Conservation (phyloP, 1,140 invertebrate genomes). For the Drosophila ercepeae region DNA sequence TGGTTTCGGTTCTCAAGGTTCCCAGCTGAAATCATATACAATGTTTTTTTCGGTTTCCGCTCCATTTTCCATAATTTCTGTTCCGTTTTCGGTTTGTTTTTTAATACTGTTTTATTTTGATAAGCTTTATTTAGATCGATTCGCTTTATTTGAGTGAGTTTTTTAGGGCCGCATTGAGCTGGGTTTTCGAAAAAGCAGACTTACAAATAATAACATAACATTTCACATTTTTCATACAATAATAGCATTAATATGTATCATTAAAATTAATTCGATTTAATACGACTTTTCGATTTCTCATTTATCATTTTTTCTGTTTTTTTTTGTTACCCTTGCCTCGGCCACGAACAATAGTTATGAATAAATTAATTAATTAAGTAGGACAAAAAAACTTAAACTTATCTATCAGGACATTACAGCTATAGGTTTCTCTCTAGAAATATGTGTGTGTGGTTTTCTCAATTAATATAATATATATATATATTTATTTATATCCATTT, state of each 20-base stretch:
- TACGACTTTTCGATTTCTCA: constrained; percentile 1
- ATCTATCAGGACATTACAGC: constrained; percentile 39
- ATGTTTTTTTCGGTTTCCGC: background rate
- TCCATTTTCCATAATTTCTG: constrained; percentile 16
- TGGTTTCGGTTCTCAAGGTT: constrained; percentile 17
- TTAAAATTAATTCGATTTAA: constrained; percentile 44
- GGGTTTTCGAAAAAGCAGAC: constrained; percentile 49
- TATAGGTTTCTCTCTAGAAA: constrained; percentile 42
- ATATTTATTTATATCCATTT: constrained; percentile 29
- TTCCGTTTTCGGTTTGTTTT: constrained; percentile 14
- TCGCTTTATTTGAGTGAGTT: constrained; percentile 58
- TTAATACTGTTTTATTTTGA: constrained; percentile 57
- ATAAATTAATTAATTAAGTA: constrained; percentile 61
- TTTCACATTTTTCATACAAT: constrained; percentile 61
- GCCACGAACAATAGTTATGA: constrained; percentile 40
- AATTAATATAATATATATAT: constrained; percentile 27
- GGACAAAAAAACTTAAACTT: constrained; percentile 41
- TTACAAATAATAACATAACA: constrained; percentile 82
- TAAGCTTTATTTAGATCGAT: constrained; percentile 65
- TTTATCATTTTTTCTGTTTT: background rate
- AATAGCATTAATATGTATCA: constrained; percentile 31
- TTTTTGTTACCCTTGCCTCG: constrained; percentile 24
- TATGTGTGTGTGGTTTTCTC: constrained; percentile 28
- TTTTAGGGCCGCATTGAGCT: constrained; percentile 52
- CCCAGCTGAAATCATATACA: constrained; percentile 26